Conservation (phyloP, 2,888 invertebrate species). For the Zelleria hepariella region DNA sequence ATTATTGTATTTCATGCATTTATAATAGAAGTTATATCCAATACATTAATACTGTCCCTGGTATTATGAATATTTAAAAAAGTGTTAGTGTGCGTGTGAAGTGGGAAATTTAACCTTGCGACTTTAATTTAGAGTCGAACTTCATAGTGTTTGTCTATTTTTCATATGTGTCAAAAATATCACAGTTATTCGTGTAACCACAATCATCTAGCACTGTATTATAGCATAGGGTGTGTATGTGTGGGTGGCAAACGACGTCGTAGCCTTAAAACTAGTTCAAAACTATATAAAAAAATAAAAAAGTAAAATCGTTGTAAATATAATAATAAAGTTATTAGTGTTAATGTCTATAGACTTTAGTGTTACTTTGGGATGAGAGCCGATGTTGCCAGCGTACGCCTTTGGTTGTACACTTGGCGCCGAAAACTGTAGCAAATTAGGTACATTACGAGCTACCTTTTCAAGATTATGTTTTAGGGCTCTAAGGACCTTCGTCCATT, state of each 20-base stretch:
- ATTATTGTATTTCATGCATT: slow-evolving; percentile 55
- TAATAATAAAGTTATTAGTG: slow-evolving; percentile 38
- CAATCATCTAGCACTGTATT: slow-evolving; percentile 44
- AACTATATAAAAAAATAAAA: slow-evolving; percentile 53
- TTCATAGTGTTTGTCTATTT: not conserved
- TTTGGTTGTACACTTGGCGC: not conserved
- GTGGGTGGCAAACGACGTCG: slow-evolving; percentile 60
- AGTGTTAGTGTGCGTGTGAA: slow-evolving; percentile 56
- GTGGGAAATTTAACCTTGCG: not conserved
- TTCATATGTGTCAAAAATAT: not conserved
- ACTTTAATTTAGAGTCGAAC: not conserved
- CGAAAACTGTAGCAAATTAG: no score
- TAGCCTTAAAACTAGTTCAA: slow-evolving; percentile 73
- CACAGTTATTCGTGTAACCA: slow-evolving; percentile 17
- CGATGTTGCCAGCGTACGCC: slow-evolving; percentile 40
- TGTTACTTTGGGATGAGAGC: slow-evolving; percentile 43
- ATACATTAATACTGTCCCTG: not conserved
- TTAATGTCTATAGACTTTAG: slow-evolving; percentile 48
- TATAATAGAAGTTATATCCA: slow-evolving; percentile 21
- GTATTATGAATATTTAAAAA: slow-evolving; percentile 8
- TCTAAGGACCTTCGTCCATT: no score
- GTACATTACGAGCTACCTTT: not conserved
- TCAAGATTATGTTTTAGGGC: not conserved
- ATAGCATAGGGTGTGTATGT: slow-evolving; percentile 46
- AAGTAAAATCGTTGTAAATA: slow-evolving; percentile 51